These are phyloP conservation scores for Cyanoderma ruficeps DNA, from an alignment of 2,113 vertebrate genomes.

Conservation along the genomic window DNA sequence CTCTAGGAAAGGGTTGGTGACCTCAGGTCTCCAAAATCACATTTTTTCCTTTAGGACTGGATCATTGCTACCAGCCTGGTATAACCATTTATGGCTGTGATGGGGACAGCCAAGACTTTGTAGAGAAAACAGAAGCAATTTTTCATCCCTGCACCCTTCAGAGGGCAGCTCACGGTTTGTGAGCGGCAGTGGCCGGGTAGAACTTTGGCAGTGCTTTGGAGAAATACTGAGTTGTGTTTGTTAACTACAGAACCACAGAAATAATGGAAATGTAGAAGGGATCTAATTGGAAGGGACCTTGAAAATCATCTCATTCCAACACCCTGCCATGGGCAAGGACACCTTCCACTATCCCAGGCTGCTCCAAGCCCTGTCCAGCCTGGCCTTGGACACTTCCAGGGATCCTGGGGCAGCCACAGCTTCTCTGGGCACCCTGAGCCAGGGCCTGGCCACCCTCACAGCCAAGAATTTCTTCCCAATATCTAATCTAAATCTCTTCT, in stretches of 20 bases:
- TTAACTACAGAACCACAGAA: background rate
- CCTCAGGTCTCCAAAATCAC: background rate
- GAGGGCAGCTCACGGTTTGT: background rate
- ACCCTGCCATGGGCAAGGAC: background rate
- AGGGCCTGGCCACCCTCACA: fast-evolving
- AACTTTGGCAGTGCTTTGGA: background rate
- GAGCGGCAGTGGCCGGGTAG: background rate
- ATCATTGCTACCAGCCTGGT: background rate
- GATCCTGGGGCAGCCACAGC: background rate
- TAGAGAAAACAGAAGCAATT: background rate
- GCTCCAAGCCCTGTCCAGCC: background rate
- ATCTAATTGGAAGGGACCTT: background rate
- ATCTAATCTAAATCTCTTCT: background rate
- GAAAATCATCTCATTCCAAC: background rate
- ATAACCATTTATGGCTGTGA: background rate
- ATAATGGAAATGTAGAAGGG: background rate
- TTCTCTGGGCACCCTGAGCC: fast-evolving
- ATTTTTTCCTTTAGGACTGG: background rate
- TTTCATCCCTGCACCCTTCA: background rate
- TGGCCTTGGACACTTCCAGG: background rate
- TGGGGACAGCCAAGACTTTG: background rate
- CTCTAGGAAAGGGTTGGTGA: background rate
- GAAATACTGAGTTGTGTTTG: background rate
- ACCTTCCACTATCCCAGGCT: fast-evolving
- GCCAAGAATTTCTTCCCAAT: background rate